These are phyloP conservation scores for Cairina moschata DNA, from an alignment of 2,113 vertebrate species.

Conservation along the genomic window DNA sequence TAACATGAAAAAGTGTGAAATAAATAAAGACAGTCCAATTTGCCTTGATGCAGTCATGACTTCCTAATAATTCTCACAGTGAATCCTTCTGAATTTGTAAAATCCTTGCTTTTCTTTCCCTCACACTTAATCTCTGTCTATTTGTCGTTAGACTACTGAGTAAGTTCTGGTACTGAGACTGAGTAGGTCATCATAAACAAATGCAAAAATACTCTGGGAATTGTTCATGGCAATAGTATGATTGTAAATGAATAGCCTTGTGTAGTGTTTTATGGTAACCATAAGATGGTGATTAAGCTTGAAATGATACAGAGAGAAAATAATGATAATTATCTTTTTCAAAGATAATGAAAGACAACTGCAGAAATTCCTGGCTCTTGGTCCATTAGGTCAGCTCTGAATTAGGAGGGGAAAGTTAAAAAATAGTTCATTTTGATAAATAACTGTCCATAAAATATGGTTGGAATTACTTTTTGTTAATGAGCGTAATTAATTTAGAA, in stretches of 20 bases:
- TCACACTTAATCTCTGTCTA: background rate
- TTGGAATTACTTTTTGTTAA: conserved; percentile 29
- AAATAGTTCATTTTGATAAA: conserved; percentile 31
- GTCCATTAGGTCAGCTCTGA: background rate
- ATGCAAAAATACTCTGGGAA: background rate
- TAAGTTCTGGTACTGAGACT: background rate
- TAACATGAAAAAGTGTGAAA: background rate
- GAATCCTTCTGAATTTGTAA: background rate
- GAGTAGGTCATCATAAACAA: background rate
- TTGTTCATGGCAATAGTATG: background rate
- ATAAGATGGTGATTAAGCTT: background rate
- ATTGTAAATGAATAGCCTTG: background rate
- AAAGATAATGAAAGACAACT: background rate
- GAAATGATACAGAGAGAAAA: background rate
- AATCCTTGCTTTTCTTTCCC: background rate
- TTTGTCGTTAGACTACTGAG: background rate
- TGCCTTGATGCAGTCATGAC: background rate
- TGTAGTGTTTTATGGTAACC: background rate
- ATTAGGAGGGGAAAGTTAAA: background rate
- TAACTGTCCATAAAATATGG: background rate
- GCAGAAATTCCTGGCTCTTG: background rate
- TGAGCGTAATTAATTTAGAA: background rate
- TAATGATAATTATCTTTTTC: background rate
- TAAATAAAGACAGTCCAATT: background rate
- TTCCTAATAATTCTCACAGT: background rate